Evolutionary conservation across 1,140 invertebrate species (phyloP).

Genomic region (Phenacoccus solenopsis): DNA sequence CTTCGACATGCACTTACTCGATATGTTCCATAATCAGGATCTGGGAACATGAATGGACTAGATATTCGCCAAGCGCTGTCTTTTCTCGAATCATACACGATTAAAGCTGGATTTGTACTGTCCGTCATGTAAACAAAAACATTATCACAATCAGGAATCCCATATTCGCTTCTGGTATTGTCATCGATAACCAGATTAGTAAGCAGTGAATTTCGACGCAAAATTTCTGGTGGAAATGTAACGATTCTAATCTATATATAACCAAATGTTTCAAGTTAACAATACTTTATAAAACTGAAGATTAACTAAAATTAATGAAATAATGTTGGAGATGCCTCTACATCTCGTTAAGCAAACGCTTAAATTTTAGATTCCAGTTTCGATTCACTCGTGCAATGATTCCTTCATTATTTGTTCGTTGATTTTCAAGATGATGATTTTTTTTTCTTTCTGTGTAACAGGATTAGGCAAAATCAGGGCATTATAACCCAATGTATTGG

Average conservation of each 20-base stretch:
- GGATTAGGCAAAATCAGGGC: too few relatives aligned
- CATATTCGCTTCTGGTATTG: slow-evolving; percentile 25
- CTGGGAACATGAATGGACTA: slow-evolving; percentile 65
- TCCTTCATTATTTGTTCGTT: too few relatives aligned
- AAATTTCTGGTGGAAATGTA: slow-evolving; percentile 46
- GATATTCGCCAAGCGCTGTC: slow-evolving; percentile 61
- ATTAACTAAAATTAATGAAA: too few relatives aligned
- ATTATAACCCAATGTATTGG: too few relatives aligned
- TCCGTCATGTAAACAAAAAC: slow-evolving; percentile 65
- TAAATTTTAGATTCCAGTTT: too few relatives aligned
- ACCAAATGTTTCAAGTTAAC: too few relatives aligned
- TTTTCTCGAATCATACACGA: slow-evolving; percentile 55
- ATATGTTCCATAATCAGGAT: slow-evolving; percentile 59
- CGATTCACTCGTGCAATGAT: too few relatives aligned
- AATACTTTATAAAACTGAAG: too few relatives aligned
- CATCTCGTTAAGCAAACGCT: too few relatives aligned
- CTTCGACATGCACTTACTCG: slow-evolving; percentile 29
- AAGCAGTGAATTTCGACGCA: slow-evolving; percentile 52
- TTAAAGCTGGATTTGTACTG: slow-evolving; percentile 57
- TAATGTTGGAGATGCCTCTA: too few relatives aligned
- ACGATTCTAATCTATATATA: slow-evolving; percentile 29
- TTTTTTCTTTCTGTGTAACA: too few relatives aligned
- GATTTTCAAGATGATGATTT: too few relatives aligned
- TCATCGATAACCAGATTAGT: slow-evolving; percentile 54
- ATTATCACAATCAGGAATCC: slow-evolving; percentile 46